phyloP scores from a whole-genome alignment of 2,888 invertebrate species.

The Barypeithes pellucidus region DNA sequence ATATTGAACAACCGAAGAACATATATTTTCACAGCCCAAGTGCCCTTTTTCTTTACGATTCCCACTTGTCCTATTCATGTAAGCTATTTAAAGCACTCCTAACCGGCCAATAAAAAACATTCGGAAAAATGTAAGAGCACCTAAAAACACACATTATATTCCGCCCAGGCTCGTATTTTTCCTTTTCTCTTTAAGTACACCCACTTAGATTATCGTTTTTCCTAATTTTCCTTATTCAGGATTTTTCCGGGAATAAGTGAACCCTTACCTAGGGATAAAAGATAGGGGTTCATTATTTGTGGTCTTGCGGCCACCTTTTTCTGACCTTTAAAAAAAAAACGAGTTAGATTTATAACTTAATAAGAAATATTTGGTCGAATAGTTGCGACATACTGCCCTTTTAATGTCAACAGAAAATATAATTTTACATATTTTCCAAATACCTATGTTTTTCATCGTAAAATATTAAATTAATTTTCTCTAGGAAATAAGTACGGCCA shows the following conservation, averaged over 20 bases:
- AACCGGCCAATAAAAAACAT: conserved; percentile 18
- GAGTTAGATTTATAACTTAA: conserved; percentile 17
- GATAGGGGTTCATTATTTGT: conserved; percentile 41
- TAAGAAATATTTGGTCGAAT: conserved; percentile 1
- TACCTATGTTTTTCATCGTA: neutral
- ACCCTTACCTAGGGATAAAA: conserved; percentile 20
- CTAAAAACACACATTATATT: conserved; percentile 26
- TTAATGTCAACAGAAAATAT: too few species aligned
- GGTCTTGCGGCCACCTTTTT: conserved; percentile 28
- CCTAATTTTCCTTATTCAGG: conserved; percentile 30
- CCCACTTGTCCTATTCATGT: conserved; percentile 22
- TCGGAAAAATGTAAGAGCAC: conserved; percentile 21
- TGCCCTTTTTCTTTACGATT: conserved; percentile 1
- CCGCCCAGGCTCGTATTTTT: conserved; percentile 24
- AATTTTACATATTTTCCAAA: too few species aligned
- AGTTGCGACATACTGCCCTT: too few species aligned
- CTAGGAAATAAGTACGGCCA: conserved; percentile 9
- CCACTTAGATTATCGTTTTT: conserved; percentile 30
- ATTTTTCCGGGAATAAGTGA: conserved; percentile 13
- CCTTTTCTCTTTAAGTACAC: conserved; percentile 22
- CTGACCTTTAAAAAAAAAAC: conserved; percentile 1
- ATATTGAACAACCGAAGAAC: neutral
- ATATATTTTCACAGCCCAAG: neutral
- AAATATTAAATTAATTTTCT: neutral
- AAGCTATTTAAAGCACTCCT: conserved; percentile 18